A percentile compares a stretch with the other conserved stretches of the same genome.
Evolutionary conservation across 1,140 invertebrate genomes (phyloP).

Genomic region (Chironomus tepperi): DNA sequence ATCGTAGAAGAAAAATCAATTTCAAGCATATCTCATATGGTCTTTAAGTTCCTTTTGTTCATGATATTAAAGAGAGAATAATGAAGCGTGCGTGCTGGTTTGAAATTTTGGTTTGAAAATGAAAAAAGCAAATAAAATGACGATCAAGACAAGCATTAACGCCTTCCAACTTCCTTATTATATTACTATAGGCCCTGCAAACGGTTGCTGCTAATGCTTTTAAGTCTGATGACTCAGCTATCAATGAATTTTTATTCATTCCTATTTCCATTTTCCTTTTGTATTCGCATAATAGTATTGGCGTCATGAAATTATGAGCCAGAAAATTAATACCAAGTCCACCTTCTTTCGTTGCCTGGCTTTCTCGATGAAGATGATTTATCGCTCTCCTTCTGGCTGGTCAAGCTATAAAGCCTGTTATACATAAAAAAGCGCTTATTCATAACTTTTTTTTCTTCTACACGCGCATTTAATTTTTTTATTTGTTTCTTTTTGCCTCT

Average conservation of each 20-base stretch:
- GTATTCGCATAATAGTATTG: background rate
- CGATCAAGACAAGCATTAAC: background rate
- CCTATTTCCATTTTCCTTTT: no score
- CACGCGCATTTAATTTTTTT: background rate
- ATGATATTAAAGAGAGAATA: no score
- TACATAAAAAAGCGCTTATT: background rate
- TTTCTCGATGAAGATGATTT: background rate
- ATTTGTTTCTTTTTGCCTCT: background rate
- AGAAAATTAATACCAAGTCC: constrained; percentile 2
- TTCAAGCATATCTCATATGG: no score
- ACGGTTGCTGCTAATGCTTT: background rate
- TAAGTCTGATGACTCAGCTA: background rate
- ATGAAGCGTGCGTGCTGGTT: no score
- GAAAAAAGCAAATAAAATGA: constrained; percentile 14
- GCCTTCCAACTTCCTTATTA: background rate
- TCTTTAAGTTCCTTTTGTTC: no score
- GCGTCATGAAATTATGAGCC: background rate
- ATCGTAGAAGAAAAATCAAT: no score
- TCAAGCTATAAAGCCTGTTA: background rate
- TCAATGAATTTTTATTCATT: background rate
- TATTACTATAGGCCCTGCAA: background rate
- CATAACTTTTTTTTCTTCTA: background rate
- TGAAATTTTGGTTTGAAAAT: background rate
- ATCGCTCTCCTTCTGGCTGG: background rate
- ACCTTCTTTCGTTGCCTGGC: background rate